Evolutionary conservation across 2,888 invertebrate species (phyloP), one percentile per base, ranked within the genome.

Genomic region (Esperia sulphurella): DNA sequence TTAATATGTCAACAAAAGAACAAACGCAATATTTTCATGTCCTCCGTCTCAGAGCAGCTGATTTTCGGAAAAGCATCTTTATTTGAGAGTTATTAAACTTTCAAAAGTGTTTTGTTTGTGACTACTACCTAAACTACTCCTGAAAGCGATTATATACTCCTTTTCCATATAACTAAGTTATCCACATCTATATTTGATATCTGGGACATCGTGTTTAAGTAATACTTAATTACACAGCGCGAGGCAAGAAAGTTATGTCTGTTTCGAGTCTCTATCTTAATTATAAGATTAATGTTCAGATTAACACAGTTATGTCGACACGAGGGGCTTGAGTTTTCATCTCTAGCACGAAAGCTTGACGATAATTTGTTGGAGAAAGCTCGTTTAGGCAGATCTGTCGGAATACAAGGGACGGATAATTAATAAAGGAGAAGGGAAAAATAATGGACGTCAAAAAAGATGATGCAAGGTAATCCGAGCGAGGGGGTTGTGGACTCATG

Each of bases 281-380:
- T 73, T 67, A 66, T 48, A 61, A 62, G 71, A 74, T 73, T 68
- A 66, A 75, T 75, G 68, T 56, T 51, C 57, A 64, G 70, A 68
- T 66, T 71, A 75, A 71, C 63, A 57, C 65, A 68, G 69, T 75
- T 69, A 73, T 58, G 63, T 53, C 48, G 58, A 50, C 57, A 48
- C 43, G 57, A 60, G 63, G 66, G 65, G 59, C 55, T 51, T 61
- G 56, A 62, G 58, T 61, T 54, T 63, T 49, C 51, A 49, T 57
- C 53, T 50, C 48, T 21, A 51, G 41, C 50, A 7, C 10, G 33
- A 30, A 59, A 53, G 57, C 58, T 53, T 65, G 60, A 59, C 50
- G 58, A 65, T 66, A 63, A 65, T 67, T 68, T 68, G 64, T 63
- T 55, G 45, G 52, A 47, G 46, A 55, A 55, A 54, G 54, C 61